Evolutionary conservation across 2,113 vertebrate genomes (phyloP), one percentile per base, ranked within the genome.

Genomic region (Actinemys pallida): DNA sequence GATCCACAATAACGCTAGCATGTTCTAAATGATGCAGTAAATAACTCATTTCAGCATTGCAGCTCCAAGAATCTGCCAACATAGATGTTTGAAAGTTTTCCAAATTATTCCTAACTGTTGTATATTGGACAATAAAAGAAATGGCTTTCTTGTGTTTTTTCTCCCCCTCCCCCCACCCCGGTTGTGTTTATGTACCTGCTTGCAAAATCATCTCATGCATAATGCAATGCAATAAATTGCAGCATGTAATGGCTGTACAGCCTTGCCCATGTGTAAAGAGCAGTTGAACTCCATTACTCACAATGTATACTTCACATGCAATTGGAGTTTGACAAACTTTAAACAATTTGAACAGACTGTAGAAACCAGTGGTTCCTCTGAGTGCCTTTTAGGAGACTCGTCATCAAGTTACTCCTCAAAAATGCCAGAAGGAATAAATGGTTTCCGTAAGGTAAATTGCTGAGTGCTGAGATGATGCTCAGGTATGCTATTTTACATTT

Each of bases 131-230:
- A 98, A 96, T 80, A 94, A 90, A 88, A 2, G 1, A 88, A 97
- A 96, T 95, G 88, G 79, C 79, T 94, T 96, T 93, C 93, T 92
- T 93, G 49, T 87, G 89, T 87, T 93, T 95, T 75, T 53, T 80
- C 29, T 42, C 88, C 80, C 53, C 53, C 35, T 54, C 85, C 86
- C 45, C 84, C 10, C 16, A 7, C 3, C 3, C 27, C 89, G 81
- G 87, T 96, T 93, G 82, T 91, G 83, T 96, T 97, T 96, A 84
- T 87, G 65, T 95, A 94, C 93, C 90, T 97, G 75, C 90, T 97
- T 87, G 91, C 92, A 97, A 95, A 98, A 93, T 90, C 87, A 95
- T 90, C 96, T 97, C 96, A 96, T 97, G 83, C 94, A 96, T 97
- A 96, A 98, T 97, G 90, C 93, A 98, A 75, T 0, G 82, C 96